Evolutionary conservation across 2,797 vertebrate genomes (phyloP), one percentile per base, ranked within the genome.

Genomic region (Anisognathus igniventris): DNA sequence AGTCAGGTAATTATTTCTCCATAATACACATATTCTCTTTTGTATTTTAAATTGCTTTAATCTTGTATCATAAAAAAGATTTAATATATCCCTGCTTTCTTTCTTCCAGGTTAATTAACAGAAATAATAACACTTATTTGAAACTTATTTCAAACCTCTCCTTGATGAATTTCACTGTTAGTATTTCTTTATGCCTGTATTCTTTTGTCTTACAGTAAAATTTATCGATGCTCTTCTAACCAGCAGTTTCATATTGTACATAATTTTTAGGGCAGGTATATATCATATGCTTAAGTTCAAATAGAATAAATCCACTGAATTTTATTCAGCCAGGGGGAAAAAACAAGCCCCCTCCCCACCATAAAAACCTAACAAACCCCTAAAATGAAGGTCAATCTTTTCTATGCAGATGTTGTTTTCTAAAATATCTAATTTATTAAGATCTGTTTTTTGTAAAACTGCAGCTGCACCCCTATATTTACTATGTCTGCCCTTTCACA

Each of bases 331-430:
- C 7, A 6, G 12, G 2, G 7, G 13, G 19, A 10, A 14, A 44
- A 75, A 42, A 1, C 2, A 54, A 64, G 3, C 1, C 19, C 4
- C 0, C 5, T 2, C 5, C 7, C 6, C 9, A 5, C 8, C 8
- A 28, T 21, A 75, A 70, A 5, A 2, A 2, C 5, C 3, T 6
- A 12, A 50, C 9, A 45, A 72, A 28, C 5, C 1, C 17, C 5
- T 11, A 12, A 28, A 67, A 37, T 10, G 2, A 37, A 62, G 1
- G 0, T 40, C 6, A 30, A 6, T 28, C 22, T 79, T 89, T 25
- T 28, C 28, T 84, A 19, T 39, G 11, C 9, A 25, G 14, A 33
- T 37, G 5, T 2, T 62, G 15, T 62, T 44, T 76, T 47, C 18
- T 61, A 54, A 57, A 45, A 50, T 16, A 27, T 30, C 5, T 20